A percentile compares a stretch with the other conserved stretches of the same genome.
Conservation (phyloP, 2,888 invertebrate genomes). For the Chymomyza procnemis region DNA sequence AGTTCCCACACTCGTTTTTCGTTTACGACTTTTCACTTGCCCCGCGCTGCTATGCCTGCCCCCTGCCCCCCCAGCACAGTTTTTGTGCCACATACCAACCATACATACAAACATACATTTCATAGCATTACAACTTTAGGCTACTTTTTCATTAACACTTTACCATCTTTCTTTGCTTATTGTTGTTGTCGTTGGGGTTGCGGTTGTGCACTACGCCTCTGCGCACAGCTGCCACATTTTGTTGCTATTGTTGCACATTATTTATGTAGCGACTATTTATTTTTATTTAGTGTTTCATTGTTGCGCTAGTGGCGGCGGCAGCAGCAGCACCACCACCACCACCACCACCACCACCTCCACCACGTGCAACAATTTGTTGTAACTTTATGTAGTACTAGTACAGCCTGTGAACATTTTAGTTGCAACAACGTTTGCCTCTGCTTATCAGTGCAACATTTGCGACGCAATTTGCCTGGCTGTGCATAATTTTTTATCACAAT, state of each 20-base stretch:
- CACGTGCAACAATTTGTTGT: constrained; percentile 45
- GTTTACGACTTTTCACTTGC: constrained; percentile 43
- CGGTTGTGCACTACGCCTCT: constrained; percentile 18
- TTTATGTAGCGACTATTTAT: constrained; percentile 55
- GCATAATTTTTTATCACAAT: constrained; percentile 17
- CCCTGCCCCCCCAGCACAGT: neutral
- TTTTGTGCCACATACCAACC: constrained; percentile 9
- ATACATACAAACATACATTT: neutral
- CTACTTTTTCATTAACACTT: constrained; percentile 73
- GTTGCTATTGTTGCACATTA: constrained; percentile 50
- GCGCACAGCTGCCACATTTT: constrained; percentile 29
- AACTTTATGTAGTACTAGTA: constrained; percentile 11
- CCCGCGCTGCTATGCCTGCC: constrained; percentile 3
- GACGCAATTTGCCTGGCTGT: constrained; percentile 40
- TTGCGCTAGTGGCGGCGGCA: constrained; percentile 33
- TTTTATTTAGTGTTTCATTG: constrained; percentile 54
- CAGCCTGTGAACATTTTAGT: constrained; percentile 30
- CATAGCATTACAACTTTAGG: constrained; percentile 36
- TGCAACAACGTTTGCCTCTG: neutral
- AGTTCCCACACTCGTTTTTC: constrained; percentile 63
- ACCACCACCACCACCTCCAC: neutral
- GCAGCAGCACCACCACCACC: neutral
- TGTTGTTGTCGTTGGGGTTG: neutral
- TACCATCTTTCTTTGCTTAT: constrained; percentile 57
- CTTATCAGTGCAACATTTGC: constrained; percentile 34